phyloP scores from a whole-genome alignment of 2,888 invertebrate genomes.

The Merodon equestris region DNA sequence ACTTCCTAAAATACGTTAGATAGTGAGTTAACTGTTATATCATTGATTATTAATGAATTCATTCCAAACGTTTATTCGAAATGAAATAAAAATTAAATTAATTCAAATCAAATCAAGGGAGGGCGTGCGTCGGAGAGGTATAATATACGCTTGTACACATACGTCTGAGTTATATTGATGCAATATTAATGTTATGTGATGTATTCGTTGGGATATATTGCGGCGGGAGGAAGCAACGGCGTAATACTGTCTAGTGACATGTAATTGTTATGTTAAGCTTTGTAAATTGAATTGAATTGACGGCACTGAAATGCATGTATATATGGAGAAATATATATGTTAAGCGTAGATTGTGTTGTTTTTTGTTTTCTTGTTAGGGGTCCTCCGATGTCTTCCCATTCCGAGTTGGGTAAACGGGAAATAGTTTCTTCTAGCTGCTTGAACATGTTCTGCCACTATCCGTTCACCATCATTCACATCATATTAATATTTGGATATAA shows the following conservation, averaged over 20 bases:
- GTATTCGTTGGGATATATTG: constrained; percentile 32
- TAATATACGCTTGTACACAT: constrained; percentile 7
- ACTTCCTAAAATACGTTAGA: constrained; percentile 60
- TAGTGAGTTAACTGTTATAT: constrained; percentile 64
- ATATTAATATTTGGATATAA: too few relatives aligned
- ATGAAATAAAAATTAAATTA: constrained; percentile 52
- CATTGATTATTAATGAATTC: constrained; percentile 63
- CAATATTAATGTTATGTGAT: constrained; percentile 65
- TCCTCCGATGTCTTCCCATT: too few relatives aligned
- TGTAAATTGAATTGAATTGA: constrained; percentile 53
- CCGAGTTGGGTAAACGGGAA: too few relatives aligned
- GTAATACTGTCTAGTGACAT: constrained; percentile 16
- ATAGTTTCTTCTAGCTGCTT: too few relatives aligned
- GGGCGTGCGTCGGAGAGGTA: constrained; percentile 33
- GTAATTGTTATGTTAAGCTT: constrained; percentile 52
- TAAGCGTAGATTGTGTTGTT: constrained; percentile 29
- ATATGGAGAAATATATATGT: constrained; percentile 42
- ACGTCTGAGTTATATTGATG: constrained; percentile 60
- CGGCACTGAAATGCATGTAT: constrained; percentile 47
- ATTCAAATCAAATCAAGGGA: constrained; percentile 34
- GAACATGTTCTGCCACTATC: too few relatives aligned
- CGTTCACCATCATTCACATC: too few relatives aligned
- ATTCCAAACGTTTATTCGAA: constrained; percentile 61
- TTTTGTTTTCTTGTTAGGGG: too few relatives aligned
- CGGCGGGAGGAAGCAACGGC: too few relatives aligned